Evolutionary conservation across 2,888 invertebrate species (phyloP), one percentile per base, ranked within the genome.

Genomic region (Seira musarum): DNA sequence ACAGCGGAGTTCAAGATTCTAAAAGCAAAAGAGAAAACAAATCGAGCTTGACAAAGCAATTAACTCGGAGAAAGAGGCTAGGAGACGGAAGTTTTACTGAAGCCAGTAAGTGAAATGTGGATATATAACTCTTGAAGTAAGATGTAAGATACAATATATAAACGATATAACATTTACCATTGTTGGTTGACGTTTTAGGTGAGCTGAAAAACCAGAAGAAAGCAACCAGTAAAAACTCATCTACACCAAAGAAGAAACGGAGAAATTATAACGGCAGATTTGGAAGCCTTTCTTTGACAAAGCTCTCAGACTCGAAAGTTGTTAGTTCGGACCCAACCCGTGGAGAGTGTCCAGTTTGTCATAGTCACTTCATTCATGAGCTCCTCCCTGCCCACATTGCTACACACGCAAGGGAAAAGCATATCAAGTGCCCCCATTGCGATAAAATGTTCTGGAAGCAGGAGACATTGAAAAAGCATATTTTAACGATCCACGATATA

Each of bases 401-500:
- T 3, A 22, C 19, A 5, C 75, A 75, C 21, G 19, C 46, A 2
- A 75, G 24, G 15, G 75, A 75, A 61, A 21, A 68, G n/a, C 75
- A 75, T 25, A 40, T 75, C 2, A 68, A 75, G n/a, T 75, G 75
- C 49, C 1, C 10, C 3, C 19, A 40, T 24, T 75, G 75, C 61
- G 75, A 68, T 2, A 75, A 75, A 22, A 60, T 25, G 0, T 75
- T 61, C n/a, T 75, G 30, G 25, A 75, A 46, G 13, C 40, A 40
- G 40, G 40, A 40, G 40, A 68, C 21, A 19, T 5, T 75, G 1
- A 17, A 13, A 0, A 68, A 75, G 19, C 75, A 75, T 19, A 15
- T 21, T 19, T 13, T 40, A 6, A 68, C 3, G 13, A 2, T 46
- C 1, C 75, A 75, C 24, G 21, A 67, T 13, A 30, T 13, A n/a